A percentile compares a stretch with the other conserved stretches of the same genome.
Conservation (phyloP, 2,113 vertebrate genomes). For the Oceanites oceanicus region DNA sequence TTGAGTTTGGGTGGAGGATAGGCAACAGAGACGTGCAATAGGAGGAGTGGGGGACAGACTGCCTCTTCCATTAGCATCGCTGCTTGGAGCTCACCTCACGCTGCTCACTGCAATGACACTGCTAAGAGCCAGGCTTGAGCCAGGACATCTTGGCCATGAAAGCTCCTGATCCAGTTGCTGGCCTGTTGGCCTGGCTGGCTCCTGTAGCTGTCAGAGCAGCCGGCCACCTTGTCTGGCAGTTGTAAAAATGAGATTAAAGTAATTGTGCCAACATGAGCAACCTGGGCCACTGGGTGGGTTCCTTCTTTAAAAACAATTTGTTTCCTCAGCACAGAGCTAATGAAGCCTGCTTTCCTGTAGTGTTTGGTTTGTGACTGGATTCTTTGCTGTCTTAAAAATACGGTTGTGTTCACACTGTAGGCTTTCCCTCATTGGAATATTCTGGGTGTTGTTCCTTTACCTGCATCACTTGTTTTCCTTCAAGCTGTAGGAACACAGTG, state of each 20-base stretch:
- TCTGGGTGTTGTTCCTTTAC: neutral
- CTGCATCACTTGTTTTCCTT: neutral
- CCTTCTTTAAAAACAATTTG: neutral
- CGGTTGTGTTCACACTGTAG: neutral
- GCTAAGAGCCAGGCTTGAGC: neutral
- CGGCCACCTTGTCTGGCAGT: neutral
- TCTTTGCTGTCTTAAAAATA: neutral
- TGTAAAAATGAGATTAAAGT: neutral
- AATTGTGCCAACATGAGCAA: neutral
- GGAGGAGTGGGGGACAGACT: neutral
- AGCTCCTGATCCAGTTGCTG: neutral
- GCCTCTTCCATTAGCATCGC: neutral
- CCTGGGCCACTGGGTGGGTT: neutral
- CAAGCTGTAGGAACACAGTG: neutral
- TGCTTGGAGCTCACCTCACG: neutral
- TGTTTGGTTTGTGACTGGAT: neutral
- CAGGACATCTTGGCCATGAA: neutral
- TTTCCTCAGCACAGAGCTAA: neutral
- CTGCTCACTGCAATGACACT: neutral
- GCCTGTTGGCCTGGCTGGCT: neutral
- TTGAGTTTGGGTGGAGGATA: neutral
- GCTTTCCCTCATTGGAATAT: neutral
- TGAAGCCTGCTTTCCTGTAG: neutral
- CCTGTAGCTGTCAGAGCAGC: neutral
- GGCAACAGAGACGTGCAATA: neutral